Evolutionary conservation across 2,113 vertebrate species (phyloP), one percentile per base, ranked within the genome.

Genomic region (Tringa solitaria): DNA sequence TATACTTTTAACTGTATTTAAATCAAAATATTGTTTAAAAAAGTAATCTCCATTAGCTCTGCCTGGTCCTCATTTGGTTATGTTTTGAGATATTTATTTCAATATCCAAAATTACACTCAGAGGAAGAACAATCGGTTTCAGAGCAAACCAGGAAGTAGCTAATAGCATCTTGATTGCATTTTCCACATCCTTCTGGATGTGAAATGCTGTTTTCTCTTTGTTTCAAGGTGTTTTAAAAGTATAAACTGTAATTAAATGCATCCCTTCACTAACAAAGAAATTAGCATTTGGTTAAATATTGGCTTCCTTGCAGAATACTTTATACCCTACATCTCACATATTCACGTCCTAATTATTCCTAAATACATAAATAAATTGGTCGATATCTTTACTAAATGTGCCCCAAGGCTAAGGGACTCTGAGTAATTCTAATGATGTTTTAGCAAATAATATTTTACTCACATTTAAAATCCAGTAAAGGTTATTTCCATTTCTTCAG

Each of bases 341-440:
- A 87, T 84, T 89, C n/a, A 69, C 28, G 87, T 84, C n/a, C 24
- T 84, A 92, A 92, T 95, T 91, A 84, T 50, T 90, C 30, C 32
- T 82, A 79, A 95, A 48, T 19, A 89, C 17, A 37, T 69, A 89
- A 46, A 57, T 56, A 74, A 91, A 6, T 54, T 70, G 53, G 32
- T 15, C 0, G 0, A 32, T 90, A 56, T 50, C 56, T 91, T 86
- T 48, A 89, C 77, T 69, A 95, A 93, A 93, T 48, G 50, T 9
- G 9, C 37, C 87, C 23, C 70, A 83, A 87, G 80, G 80, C 96
- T 90, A 95, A 94, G 75, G 69, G 80, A 91, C 60, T 95, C 37
- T 94, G 73, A 96, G 90, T 86, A 95, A 63, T 68, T 32, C 88
- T 96, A 97, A 96, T 87, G 74, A 91, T 68, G 61, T 59, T 92